Evolutionary conservation across 1,140 invertebrate species (phyloP), one percentile per base, ranked within the genome.

Genomic region (Periplaneta americana): DNA sequence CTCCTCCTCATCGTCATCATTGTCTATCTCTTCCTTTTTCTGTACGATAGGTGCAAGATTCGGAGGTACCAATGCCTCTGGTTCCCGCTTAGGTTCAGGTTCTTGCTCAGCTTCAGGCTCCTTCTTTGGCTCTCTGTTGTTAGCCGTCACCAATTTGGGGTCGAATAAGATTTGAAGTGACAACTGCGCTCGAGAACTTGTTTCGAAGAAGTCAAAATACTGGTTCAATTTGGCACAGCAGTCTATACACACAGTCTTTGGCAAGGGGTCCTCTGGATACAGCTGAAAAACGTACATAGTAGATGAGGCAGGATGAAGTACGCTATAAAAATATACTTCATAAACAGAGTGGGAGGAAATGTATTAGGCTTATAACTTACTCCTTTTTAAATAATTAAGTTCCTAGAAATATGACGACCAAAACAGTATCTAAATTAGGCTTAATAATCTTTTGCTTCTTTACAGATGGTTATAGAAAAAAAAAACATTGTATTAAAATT

Each of bases 161-260:
- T 81, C 81, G 39, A 81, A 81, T 75, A 81, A 78, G 28, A 78
- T 34, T 74, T 81, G 81, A 22, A 81, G 66, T 11, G 81, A 81
- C 32, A 81, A 35, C 37, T 81, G 81, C 18, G 81, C 81, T 13
- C 39, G 35, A 34, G 81, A 78, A 33, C 74, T 78, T 31, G 48
- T 81, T 74, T 81, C 81, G 76, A 81, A 81, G 74, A 81, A 81
- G 35, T 81, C 81, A 81, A 81, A 81, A 78, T 81, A 81, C 75
- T 81, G 74, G 36, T 81, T 78, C 35, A 81, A 33, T 35, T 81
- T 81, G 35, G 75, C 75, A 39, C 74, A 81, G 39, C 81, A 81
- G 31, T 78, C 81, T 31, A 81, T 81, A 37, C 81, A 81, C 10
- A 81, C 75, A 33, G 75, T 66, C 75, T 81, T 81, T 32, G 81